Base-by-base conservation (phyloP, 2,888 invertebrate species). In the Hydrotaea cyrtoneurina region DNA sequence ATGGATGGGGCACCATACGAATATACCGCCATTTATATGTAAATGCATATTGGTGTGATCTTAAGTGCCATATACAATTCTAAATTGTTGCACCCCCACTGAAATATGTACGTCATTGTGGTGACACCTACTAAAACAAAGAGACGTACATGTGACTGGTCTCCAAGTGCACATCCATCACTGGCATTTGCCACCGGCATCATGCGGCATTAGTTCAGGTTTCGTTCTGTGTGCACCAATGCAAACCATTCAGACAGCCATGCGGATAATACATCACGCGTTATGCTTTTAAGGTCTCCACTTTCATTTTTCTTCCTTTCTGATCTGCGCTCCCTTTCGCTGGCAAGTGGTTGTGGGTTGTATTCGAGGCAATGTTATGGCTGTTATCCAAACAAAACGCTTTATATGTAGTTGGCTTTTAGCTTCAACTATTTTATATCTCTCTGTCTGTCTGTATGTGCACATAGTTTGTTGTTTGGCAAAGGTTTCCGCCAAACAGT, bases 91-190 rank as follows among this genome's bases (percentile, higher is more conserved):
- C 50, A 46, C 50, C 7, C n/a, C 57, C 10, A 19, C 64, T 64
- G 39, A 76, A 83, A 72, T 59, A 59, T 59, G 59, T 73, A 46
- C 64, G 57, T 74, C 80, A 62, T 21, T 73, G 77, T 43, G 77
- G 69, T 77, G 53, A 66, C 79, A 80, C 50, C 55, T 78, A 11
- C 19, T 57, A 69, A 55, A 53, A 79, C 64, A 73, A 13, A 57
- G 59, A 55, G 15, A 23, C n/a, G 72, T 31, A 75, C 46, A 66
- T 55, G 13, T 66, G 64, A 74, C 73, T 80, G 73, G 76, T 57
- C 79, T 76, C 69, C 57, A 74, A 80, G 66, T 69, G 80, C 39
- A 74, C 74, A 80, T 80, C 77, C 43, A 83, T 83, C 77, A 77
- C 57, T 23, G 62, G 23, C 76, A 80, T 83, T 78, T 75, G 13